Evolutionary conservation across 2,797 vertebrate species (phyloP), one percentile per base, ranked within the genome.

Genomic region (Sebastes steindachneri): DNA sequence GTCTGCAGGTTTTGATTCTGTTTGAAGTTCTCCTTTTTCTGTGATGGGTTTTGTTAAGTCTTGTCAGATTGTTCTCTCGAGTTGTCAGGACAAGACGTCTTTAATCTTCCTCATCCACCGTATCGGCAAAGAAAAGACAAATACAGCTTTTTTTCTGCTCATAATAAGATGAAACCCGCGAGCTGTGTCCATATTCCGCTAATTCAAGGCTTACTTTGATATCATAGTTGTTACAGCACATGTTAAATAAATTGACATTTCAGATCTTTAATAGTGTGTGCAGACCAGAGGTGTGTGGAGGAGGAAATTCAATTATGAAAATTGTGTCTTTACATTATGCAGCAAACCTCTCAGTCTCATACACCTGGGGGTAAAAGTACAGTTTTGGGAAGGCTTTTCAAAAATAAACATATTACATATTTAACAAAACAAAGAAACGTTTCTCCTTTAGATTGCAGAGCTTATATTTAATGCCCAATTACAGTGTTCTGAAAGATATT

Each of bases 21-120:
- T 93, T 93, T 94, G 92, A 93, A 91, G 93, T 90, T 86, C 75
- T 86, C 76, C 64, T 82, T 85, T 85, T 79, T 70, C 51, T 15
- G 76, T n/a, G 63, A 86, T 88, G 85, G 88, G 73, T 93, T 95
- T 95, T 90, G 86, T 92, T 93, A 94, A 93, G 75, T 90, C 91
- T 92, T 93, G 92, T 91, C 93, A 93, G 87, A 88, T 85, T 89
- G 81, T 88, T 89, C 88, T 75, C 69, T 73, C 7, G 82, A 90
- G 77, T 92, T 93, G 92, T 93, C 92, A 92, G 80, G 86, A 92
- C 89, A 93, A 90, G 85, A 88, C 15, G 77, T 90, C 90, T 94
- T 93, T 94, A 92, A 94, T 94, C 92, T 94, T 88, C 70, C 77
- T 73, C 68, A 88, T 89, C 80, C 69, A 64, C 65, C 54, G 37